Conservation (phyloP, 2,113 vertebrate species). For the Osmerus mordax region DNA sequence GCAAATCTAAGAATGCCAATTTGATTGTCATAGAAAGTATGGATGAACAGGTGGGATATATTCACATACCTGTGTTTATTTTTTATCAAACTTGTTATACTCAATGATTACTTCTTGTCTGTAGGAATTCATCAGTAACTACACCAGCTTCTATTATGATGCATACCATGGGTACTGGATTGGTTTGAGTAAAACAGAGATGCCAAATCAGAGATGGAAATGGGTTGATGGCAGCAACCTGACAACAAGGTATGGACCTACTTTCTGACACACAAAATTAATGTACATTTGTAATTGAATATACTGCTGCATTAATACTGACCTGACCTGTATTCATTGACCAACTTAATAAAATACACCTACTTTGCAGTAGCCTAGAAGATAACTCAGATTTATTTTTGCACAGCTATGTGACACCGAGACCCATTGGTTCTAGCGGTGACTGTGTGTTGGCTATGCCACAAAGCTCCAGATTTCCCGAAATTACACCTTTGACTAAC, state of each 20-base stretch:
- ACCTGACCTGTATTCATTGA: not conserved
- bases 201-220: constrained; percentile 2
- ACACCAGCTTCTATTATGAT: accelerated
- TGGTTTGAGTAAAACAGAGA: not conserved
- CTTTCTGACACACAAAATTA: not conserved
- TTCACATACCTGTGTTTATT: too few species aligned
- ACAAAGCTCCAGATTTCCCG: accelerated
- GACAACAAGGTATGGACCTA: constrained; percentile 25
- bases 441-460: constrained; percentile 3
- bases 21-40: not conserved
- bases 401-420: not conserved
- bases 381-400: not conserved
- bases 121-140: constrained; percentile 43
- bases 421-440: accelerated
- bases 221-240: constrained; percentile 38
- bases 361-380: not conserved
- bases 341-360: not conserved
- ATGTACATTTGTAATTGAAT: not conserved
- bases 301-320: not conserved
- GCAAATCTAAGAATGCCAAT: constrained; percentile 5
- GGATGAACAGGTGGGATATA: constrained; percentile 27
- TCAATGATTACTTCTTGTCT: not conserved
- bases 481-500: accelerated
- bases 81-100: not conserved
- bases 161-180: not conserved